Evolutionary conservation across 1,140 invertebrate species (phyloP).

Genomic region (Leptinotarsa texana): DNA sequence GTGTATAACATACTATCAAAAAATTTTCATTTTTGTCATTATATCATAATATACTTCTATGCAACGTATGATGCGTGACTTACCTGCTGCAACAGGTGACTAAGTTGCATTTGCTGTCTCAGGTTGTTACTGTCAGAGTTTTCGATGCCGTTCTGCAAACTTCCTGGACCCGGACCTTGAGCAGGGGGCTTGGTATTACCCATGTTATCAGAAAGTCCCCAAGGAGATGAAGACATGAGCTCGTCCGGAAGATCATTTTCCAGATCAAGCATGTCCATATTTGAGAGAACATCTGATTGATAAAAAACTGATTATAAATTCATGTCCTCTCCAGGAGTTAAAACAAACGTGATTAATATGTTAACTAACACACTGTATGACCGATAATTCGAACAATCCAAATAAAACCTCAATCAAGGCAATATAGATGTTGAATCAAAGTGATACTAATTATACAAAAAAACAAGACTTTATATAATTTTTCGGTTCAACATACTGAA

Average conservation of each 20-base stretch:
- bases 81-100: conserved; percentile 64
- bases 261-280: conserved; percentile 80
- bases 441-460: no score
- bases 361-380: no score
- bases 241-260: conserved; percentile 93
- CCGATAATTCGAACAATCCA: no score
- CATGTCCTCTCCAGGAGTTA: no score
- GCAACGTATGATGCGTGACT: neutral
- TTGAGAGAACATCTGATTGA: conserved; percentile 70
- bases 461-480: no score
- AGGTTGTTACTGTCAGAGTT: conserved; percentile 45
- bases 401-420: no score
- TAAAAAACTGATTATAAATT: neutral
- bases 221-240: conserved; percentile 72
- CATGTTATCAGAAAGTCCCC: conserved; percentile 66
- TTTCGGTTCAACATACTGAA: no score
- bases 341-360: no score
- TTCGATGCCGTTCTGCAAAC: conserved; percentile 57
- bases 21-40: neutral
- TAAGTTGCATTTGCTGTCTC: conserved; percentile 63
- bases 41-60: neutral
- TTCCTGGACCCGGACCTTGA: conserved; percentile 75
- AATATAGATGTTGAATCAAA: no score
- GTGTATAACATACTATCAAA: no score
- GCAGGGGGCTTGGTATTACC: conserved; percentile 71